Evolutionary conservation across 1,140 invertebrate genomes (phyloP), one percentile per base, ranked within the genome.

Genomic region (Hypsibius dujardini): DNA sequence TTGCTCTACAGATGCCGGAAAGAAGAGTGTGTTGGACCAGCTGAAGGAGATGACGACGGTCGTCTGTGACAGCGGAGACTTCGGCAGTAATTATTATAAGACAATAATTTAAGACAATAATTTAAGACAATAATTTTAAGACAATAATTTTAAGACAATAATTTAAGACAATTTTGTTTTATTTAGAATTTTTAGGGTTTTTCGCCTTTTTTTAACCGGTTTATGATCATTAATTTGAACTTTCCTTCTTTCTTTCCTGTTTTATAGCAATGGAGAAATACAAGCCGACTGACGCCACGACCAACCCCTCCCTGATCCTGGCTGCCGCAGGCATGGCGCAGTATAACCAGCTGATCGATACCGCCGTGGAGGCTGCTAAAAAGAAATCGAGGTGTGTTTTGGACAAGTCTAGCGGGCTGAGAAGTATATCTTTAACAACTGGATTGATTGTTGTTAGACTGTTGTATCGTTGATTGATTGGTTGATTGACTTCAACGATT

Each of bases 201-300:
- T 1, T 70, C 46, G 28, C 28, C 12, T 46, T 72, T 59, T 74
- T n/a, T n/a, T n/a, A n/a, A n/a, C n/a, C n/a, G n/a, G n/a, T n/a
- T n/a, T n/a, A n/a, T n/a, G n/a, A n/a, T n/a, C n/a, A n/a, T n/a
- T n/a, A n/a, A n/a, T n/a, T n/a, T n/a, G n/a, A n/a, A n/a, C n/a
- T n/a, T n/a, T n/a, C n/a, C n/a, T n/a, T n/a, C n/a, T n/a, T n/a
- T n/a, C n/a, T n/a, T n/a, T n/a, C n/a, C n/a, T n/a, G n/a, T n/a
- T n/a, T n/a, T n/a, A n/a, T 77, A 95, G 94, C 90, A 1, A 97
- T 99, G 85, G 88, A 92, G 79, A 86, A 89, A 75, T 98, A 94
- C 80, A 90, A 93, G 78, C 95, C 95, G 12, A 96, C 91, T n/a
- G 95, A 99, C 88, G 95, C 95, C 15, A 99, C 96, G 0, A 99